These are phyloP conservation scores for Uria aalge DNA, from an alignment of 2,113 vertebrate genomes.

Conservation along the genomic window DNA sequence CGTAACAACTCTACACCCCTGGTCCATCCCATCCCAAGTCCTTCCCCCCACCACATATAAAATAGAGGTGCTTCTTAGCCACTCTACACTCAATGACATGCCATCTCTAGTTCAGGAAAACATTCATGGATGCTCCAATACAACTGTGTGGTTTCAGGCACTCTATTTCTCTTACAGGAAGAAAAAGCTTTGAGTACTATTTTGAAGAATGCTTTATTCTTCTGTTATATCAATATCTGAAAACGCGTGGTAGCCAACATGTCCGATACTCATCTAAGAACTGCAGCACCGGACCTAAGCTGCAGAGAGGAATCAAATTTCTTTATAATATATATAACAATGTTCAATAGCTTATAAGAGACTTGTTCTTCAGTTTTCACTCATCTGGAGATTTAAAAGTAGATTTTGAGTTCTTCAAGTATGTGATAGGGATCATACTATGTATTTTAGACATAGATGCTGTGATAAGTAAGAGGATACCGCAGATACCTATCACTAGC, in stretches of 20 bases:
- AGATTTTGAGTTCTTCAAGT: not conserved
- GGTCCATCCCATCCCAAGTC: rapidly evolving
- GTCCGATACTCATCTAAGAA: not conserved
- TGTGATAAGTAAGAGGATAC: not conserved
- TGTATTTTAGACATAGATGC: not conserved
- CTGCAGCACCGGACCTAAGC: not conserved
- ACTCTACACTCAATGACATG: no score
- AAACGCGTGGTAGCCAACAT: not conserved
- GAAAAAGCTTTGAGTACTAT: not conserved
- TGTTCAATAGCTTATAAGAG: not conserved
- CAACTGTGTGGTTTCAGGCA: not conserved
- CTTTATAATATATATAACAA: not conserved
- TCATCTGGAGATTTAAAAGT: not conserved
- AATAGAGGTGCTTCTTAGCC: not conserved
- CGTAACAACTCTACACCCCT: rapidly evolving
- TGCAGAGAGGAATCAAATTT: not conserved
- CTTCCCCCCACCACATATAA: not conserved
- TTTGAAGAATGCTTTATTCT: not conserved
- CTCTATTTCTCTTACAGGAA: not conserved
- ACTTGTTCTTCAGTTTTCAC: not conserved
- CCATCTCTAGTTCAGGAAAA: not conserved
- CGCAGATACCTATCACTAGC: not conserved
- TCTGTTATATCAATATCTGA: not conserved
- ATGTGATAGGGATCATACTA: not conserved
- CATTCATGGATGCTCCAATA: not conserved